A percentile compares a stretch with the other conserved stretches of the same genome.
These are phyloP conservation scores for Galaxea fascicularis DNA, from an alignment of 92 coral and sea anemone species.

Conservation along the genomic window DNA sequence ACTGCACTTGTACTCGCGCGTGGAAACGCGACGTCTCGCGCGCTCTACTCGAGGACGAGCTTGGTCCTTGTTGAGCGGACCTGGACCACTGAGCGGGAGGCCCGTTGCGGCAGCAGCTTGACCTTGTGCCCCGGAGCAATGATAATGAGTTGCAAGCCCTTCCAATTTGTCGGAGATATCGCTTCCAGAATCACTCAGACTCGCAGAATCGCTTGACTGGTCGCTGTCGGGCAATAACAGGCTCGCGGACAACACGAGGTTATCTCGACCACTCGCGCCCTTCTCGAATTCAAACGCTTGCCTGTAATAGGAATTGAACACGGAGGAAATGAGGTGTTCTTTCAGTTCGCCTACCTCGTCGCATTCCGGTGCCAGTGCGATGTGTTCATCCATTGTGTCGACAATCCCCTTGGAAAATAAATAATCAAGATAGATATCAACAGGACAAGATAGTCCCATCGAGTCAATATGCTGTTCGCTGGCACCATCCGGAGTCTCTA, in stretches of 20 bases:
- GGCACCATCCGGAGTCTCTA: conserved; percentile 61
- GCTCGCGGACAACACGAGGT: conserved; percentile 83
- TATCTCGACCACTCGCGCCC: conserved; percentile 68
- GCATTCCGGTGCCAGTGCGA: conserved; percentile 63
- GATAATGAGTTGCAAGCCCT: conserved; percentile 25
- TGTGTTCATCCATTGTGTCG: conserved; percentile 82
- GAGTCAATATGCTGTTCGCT: conserved; percentile 73
- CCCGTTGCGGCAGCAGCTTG: conserved; percentile 16
- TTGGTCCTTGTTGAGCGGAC: conserved; percentile 23
- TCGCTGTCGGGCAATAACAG: conserved; percentile 68
- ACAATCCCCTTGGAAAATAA: conserved; percentile 87
- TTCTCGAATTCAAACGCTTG: conserved; percentile 73
- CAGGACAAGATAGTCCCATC: conserved; percentile 80
- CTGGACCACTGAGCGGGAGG: conserved; percentile 38
- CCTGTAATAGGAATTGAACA: conserved; percentile 82
- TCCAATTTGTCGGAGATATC: conserved; percentile 43
- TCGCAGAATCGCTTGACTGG: conserved; percentile 63
- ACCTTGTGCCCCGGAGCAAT: conserved; percentile 44
- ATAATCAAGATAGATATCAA: conserved; percentile 86
- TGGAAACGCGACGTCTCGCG: conserved; percentile 79
- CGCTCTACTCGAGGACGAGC: conserved; percentile 68
- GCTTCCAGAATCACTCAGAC: conserved; percentile 67
- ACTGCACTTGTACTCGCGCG: conserved; percentile 90
- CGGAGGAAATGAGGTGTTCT: conserved; percentile 86
- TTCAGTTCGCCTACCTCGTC: conserved; percentile 85